phyloP scores from a whole-genome alignment of 2,888 invertebrate species.

The Deroplatys truncata region DNA sequence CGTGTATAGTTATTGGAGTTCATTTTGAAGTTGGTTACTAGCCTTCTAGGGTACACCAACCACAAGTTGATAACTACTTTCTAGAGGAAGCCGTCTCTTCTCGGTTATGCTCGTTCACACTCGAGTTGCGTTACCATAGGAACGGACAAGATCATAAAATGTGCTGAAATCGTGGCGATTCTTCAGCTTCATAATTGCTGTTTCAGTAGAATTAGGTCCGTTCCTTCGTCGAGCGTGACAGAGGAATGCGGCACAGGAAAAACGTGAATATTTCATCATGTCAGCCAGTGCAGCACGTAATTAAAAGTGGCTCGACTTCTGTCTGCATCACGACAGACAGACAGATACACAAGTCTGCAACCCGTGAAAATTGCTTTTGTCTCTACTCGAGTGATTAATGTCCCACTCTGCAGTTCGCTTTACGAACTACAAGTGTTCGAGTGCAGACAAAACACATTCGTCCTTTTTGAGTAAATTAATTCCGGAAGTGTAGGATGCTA shows the following conservation, averaged over 20 bases:
- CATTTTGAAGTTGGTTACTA: no score
- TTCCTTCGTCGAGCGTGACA: not conserved
- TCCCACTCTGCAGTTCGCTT: not conserved
- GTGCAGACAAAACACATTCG: no score
- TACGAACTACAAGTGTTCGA: no score
- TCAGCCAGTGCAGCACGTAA: not conserved
- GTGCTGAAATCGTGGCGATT: not conserved
- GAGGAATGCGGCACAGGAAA: not conserved
- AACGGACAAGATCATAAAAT: no score
- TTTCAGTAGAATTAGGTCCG: not conserved
- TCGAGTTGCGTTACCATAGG: no score
- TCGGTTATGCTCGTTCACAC: no score
- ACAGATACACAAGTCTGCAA: not conserved
- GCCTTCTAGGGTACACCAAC: no score
- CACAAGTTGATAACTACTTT: no score
- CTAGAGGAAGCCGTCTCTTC: accelerated
- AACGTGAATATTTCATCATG: not conserved
- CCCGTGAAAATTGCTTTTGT: not conserved
- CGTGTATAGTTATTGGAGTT: no score
- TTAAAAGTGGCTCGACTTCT: not conserved
- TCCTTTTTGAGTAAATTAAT: no score
- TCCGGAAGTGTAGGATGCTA: no score
- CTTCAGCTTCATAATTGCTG: not conserved
- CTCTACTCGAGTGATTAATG: not conserved
- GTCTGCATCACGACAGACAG: not conserved